A percentile compares a stretch with the other conserved stretches of the same genome.
Evolutionary conservation across 2,113 vertebrate species (phyloP).

Genomic region (Ascaphus truei): DNA sequence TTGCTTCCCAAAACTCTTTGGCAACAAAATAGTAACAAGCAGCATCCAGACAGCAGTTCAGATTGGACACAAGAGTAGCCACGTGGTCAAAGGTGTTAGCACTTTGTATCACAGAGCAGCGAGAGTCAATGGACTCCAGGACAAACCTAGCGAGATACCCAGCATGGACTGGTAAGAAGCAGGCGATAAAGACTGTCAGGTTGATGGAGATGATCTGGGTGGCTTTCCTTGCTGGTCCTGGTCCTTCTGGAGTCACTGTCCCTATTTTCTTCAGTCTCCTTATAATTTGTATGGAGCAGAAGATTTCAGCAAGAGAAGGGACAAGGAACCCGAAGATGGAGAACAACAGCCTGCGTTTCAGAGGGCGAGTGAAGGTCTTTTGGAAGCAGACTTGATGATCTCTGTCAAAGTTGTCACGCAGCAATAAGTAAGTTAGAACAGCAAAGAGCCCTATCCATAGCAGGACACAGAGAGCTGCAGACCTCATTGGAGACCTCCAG

Average conservation of each 20-base stretch:
- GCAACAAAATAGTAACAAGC: constrained; percentile 67
- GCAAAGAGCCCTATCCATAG: constrained; percentile 52
- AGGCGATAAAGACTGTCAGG: constrained; percentile 52
- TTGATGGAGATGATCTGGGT: constrained; percentile 57
- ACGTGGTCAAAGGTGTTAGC: not conserved
- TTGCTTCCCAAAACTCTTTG: constrained; percentile 53
- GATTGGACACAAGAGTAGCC: constrained; percentile 45
- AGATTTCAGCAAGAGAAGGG: constrained; percentile 50
- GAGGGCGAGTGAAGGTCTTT: rapidly evolving
- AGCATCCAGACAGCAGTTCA: constrained; percentile 66
- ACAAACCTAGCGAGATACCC: not conserved
- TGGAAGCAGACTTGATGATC: constrained; percentile 4
- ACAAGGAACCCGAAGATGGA: constrained; percentile 43
- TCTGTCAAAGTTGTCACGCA: not conserved
- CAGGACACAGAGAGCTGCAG: constrained; percentile 34
- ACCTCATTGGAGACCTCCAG: constrained; percentile 51
- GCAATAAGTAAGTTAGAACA: constrained; percentile 12
- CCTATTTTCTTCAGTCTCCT: constrained; percentile 44
- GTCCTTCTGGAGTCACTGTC: rapidly evolving
- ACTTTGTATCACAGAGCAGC: rapidly evolving
- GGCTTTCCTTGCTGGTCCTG: constrained; percentile 37
- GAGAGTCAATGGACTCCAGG: rapidly evolving
- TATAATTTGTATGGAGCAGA: constrained; percentile 59
- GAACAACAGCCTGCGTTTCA: rapidly evolving
- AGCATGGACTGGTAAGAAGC: constrained; percentile 59